Evolutionary conservation across 2,888 invertebrate species (phyloP).

Genomic region (Dicycla oo): DNA sequence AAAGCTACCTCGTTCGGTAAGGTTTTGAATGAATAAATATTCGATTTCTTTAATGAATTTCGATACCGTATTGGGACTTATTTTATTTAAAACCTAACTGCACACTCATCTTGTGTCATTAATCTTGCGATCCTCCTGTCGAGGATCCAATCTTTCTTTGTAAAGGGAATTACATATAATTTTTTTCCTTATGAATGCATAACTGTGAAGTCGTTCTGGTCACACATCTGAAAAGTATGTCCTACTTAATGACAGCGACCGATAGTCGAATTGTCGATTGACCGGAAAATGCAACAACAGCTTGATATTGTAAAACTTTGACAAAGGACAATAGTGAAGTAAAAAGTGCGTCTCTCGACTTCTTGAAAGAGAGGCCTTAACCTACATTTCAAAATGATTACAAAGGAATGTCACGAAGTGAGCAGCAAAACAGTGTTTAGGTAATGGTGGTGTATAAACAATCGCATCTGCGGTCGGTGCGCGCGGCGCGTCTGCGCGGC

Average conservation of each 20-base stretch:
- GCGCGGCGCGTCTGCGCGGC: constrained; percentile 65
- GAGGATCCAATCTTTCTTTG: constrained; percentile 64
- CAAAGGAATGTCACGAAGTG: constrained; percentile 88
- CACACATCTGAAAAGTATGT: constrained; percentile 55
- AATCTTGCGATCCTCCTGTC: constrained; percentile 63
- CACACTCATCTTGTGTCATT: constrained; percentile 64
- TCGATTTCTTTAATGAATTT: constrained; percentile 47
- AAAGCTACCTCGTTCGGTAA: constrained; percentile 16
- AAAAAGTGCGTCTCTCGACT: constrained; percentile 63
- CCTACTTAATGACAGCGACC: constrained; percentile 49
- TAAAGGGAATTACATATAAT: constrained; percentile 61
- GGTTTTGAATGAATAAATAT: constrained; percentile 35
- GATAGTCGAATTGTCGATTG: constrained; percentile 16
- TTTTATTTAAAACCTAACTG: constrained; percentile 65
- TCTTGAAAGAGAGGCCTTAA: constrained; percentile 85
- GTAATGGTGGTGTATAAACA: constrained; percentile 87
- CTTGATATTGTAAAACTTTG: constrained; percentile 35
- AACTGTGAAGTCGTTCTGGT: constrained; percentile 62
- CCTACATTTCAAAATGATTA: constrained; percentile 86
- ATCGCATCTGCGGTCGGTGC: constrained; percentile 80
- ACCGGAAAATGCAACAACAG: constrained; percentile 37
- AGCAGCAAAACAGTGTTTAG: constrained; percentile 84
- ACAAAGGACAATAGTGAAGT: constrained; percentile 52
- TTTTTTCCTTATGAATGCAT: constrained; percentile 62
- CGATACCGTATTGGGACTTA: constrained; percentile 54